A percentile compares a stretch with the other conserved stretches of the same genome.
Evolutionary conservation across 92 coral and sea anemone species (phyloP).

Genomic region (Phenganax subtilis): DNA sequence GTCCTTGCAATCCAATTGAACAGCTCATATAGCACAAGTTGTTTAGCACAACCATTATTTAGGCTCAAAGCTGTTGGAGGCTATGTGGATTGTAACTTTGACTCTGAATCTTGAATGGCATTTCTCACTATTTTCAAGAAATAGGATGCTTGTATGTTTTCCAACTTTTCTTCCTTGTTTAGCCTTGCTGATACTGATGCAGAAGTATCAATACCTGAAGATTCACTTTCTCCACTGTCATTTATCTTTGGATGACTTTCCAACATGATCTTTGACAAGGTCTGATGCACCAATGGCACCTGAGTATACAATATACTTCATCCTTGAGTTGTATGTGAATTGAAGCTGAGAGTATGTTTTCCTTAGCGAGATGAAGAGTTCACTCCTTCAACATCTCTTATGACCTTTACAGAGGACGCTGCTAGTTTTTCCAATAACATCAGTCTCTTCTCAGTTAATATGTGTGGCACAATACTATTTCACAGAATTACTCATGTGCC

Average conservation of each 20-base stretch:
- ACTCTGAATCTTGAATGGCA: constrained; percentile 17
- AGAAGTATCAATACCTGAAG: neutral
- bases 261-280: neutral
- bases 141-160: constrained; percentile 22
- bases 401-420: neutral
- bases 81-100: constrained; percentile 8
- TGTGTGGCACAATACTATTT: constrained; percentile 13
- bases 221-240: constrained; percentile 10
- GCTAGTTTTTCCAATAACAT: constrained; percentile 4
- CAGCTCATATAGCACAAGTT: constrained; percentile 28
- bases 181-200: neutral
- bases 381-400: neutral
- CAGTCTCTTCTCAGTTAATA: neutral
- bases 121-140: constrained; percentile 21
- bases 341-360: neutral
- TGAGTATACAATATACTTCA: constrained; percentile 23
- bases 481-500: constrained; percentile 16
- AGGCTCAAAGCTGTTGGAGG: constrained; percentile 26
- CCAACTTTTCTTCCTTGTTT: neutral
- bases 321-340: neutral
- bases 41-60: constrained; percentile 20
- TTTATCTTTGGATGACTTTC: neutral
- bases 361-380: neutral
- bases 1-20: constrained; percentile 38
- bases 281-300: constrained; percentile 14